Conservation (phyloP, 2,797 vertebrate species). For the Fistularia tabacaria region DNA sequence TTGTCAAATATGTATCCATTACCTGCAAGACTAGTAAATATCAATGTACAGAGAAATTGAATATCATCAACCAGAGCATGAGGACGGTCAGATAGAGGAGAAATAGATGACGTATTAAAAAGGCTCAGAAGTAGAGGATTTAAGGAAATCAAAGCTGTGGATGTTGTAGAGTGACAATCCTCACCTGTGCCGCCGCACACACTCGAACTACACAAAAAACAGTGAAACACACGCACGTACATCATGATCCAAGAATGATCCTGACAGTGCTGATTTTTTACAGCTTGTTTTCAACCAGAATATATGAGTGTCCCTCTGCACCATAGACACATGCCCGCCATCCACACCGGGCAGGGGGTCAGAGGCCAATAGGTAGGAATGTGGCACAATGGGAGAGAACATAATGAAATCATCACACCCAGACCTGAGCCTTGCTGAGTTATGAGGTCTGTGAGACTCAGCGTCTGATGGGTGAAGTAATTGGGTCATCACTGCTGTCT, state of each 20-base stretch:
- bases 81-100: too few relatives aligned
- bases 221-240: too few relatives aligned
- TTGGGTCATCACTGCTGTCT: constrained; percentile 27
- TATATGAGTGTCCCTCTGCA: constrained; percentile 5
- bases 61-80: too few relatives aligned
- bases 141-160: too few relatives aligned
- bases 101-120: too few relatives aligned
- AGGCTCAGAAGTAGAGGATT: too few relatives aligned
- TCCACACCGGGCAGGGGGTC: constrained; percentile 34
- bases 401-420: constrained; percentile 58
- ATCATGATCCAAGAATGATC: constrained; percentile 14
- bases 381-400: constrained; percentile 46
- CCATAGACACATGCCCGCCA: constrained; percentile 15
- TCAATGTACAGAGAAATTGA: too few relatives aligned
- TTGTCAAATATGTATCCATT: too few relatives aligned
- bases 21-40: too few relatives aligned
- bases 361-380: constrained; percentile 58
- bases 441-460: constrained; percentile 31
- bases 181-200: too few relatives aligned
- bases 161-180: too few relatives aligned
- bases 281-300: constrained; percentile 24
- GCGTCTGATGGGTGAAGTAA: constrained; percentile 45
- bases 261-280: constrained; percentile 33
- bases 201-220: too few relatives aligned
- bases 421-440: constrained; percentile 29